phyloP scores from a whole-genome alignment of 2,888 invertebrate species.

The Heliconius erato region DNA sequence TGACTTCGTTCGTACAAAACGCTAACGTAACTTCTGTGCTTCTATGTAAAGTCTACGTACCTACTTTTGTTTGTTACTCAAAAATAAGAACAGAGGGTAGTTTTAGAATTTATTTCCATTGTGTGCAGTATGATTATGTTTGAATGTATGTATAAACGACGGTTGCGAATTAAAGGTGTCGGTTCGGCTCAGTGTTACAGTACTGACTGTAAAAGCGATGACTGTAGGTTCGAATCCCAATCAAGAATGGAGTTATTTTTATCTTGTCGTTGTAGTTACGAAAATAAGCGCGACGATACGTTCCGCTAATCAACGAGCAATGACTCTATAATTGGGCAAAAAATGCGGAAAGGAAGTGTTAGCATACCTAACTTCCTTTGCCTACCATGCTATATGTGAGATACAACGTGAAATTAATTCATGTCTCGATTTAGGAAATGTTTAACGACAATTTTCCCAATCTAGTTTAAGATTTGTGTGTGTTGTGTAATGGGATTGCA shows the following conservation, averaged over 20 bases:
- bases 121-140: neutral
- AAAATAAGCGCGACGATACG: too few relatives aligned
- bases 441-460: neutral
- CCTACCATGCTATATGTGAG: neutral
- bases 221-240: too few relatives aligned
- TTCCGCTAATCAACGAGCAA: too few relatives aligned
- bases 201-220: too few relatives aligned
- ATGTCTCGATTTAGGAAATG: neutral
- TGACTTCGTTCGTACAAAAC: conserved; percentile 25
- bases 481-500: too few relatives aligned
- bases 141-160: neutral
- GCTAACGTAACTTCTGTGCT: conserved; percentile 22
- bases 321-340: too few relatives aligned
- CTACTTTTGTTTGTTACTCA: conserved; percentile 4
- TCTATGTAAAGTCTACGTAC: conserved; percentile 11
- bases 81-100: conserved; percentile 16
- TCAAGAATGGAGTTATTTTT: too few relatives aligned
- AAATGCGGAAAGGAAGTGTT: too few relatives aligned
- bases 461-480: neutral
- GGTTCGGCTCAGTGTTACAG: too few relatives aligned
- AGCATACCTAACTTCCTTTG: neutral
- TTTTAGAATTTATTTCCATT: neutral
- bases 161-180: too few relatives aligned
- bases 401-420: neutral
- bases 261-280: too few relatives aligned